Conservation (phyloP, 2,888 invertebrate genomes). For the Leptinotarsa rubiginosa region DNA sequence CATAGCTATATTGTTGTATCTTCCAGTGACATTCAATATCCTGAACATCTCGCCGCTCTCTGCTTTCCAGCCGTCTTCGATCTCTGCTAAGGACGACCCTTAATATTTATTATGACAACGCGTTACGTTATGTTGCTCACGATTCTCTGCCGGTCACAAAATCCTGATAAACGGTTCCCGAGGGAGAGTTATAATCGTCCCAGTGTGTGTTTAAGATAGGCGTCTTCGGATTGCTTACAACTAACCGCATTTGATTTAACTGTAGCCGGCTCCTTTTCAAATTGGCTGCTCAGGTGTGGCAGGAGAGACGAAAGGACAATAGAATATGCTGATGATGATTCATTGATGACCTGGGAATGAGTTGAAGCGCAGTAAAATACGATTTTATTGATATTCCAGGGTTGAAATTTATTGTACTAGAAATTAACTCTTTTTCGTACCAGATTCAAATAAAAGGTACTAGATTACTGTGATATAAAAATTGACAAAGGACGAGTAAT, state of each 20-base stretch:
- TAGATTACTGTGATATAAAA: too few relatives aligned
- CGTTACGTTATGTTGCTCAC: slow-evolving; percentile 36
- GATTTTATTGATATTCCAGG: too few relatives aligned
- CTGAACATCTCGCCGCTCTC: too few relatives aligned
- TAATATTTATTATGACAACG: slow-evolving; percentile 20
- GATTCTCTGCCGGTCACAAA: slow-evolving; percentile 44
- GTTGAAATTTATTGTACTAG: too few relatives aligned
- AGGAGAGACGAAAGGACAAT: neutral
- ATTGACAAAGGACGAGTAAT: too few relatives aligned
- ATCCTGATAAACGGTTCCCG: slow-evolving; percentile 49
- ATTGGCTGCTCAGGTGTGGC: slow-evolving; percentile 1
- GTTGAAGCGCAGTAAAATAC: too few relatives aligned
- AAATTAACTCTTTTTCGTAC: too few relatives aligned
- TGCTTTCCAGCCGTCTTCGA: neutral
- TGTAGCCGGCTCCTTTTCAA: neutral
- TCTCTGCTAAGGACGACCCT: neutral
- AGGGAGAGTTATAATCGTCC: slow-evolving; percentile 17
- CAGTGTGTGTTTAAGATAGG: slow-evolving; percentile 18
- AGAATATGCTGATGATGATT: too few relatives aligned
- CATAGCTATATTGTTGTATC: too few relatives aligned
- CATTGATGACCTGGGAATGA: too few relatives aligned
- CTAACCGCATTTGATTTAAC: neutral
- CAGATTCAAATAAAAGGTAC: too few relatives aligned
- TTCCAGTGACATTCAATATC: too few relatives aligned
- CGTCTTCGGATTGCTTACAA: neutral